Percentiles rank a stretch among this genome's conserved stretches.
phyloP scores from a whole-genome alignment of 2,113 vertebrate genomes.

The Drymodes brunneopygia region DNA sequence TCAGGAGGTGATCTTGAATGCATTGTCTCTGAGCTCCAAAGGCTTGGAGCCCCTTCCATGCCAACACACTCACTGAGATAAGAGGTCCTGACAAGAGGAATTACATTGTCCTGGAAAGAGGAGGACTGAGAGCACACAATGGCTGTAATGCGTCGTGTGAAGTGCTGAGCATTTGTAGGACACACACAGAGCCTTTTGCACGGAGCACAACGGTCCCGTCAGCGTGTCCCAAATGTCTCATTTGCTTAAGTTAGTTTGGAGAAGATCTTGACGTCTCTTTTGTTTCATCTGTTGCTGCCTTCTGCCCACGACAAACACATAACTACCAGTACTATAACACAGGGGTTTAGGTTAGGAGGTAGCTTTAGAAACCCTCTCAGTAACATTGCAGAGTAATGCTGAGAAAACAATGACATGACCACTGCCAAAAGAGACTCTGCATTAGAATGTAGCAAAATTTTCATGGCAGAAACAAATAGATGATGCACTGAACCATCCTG shows the following conservation, averaged over 20 bases:
- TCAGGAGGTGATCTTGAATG: background rate
- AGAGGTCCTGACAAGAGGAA: background rate
- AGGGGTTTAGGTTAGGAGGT: background rate
- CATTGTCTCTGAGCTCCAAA: background rate
- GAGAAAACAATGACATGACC: background rate
- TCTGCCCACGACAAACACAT: background rate
- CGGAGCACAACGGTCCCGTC: background rate
- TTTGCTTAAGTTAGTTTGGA: background rate
- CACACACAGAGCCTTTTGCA: background rate
- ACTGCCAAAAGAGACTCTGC: background rate
- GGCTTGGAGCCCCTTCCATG: background rate
- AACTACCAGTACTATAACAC: background rate
- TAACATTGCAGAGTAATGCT: background rate
- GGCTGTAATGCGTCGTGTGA: background rate
- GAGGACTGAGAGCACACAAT: background rate
- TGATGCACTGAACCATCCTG: constrained; percentile 7
- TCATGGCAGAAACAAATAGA: background rate
- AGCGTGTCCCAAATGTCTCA: fast-evolving
- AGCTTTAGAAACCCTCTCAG: background rate
- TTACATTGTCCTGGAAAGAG: background rate
- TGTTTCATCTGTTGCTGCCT: background rate
- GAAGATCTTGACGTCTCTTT: background rate
- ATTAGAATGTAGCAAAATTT: background rate
- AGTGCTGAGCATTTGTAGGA: background rate
- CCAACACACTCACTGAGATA: background rate